Evolutionary conservation across 2,113 vertebrate genomes (phyloP), one percentile per base, ranked within the genome.

Genomic region (Ursus arctos): DNA sequence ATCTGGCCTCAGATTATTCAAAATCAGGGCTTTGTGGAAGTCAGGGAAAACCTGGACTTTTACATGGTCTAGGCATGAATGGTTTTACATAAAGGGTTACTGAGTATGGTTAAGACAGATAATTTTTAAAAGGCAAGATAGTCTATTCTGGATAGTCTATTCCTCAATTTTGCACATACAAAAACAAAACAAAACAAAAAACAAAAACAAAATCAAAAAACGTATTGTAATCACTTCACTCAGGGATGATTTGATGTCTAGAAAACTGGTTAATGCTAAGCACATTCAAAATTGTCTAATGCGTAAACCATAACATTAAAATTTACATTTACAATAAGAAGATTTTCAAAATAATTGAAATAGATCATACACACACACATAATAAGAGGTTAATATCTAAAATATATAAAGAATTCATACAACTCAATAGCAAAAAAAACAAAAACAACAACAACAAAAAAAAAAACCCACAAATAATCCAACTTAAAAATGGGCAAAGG

Each of bases 1-100:
- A 97, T 89, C 71, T 91, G 59, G 43, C 31, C 57, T 90, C 74
- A 67, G 40, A 74, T 74, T 96, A 93, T 87, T 96, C 80, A 88
- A 94, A 96, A 93, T 69, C 51, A 40, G 74, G 40, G n/a, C 87
- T 92, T 69, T 77, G 7, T 57, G 3, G 69, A 94, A 94, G 31
- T 74, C 49, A 40, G 24, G 9, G 31, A 43, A 88, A 95, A 51
- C 10, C 11, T 81, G 53, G 43, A 90, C 31, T 83, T 82, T 96
- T 85, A 89, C 26, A 63, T 3, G 89, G 28, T 22, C 19, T 33
- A 63, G 12, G 4, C 49, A 84, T 76, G 61, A 95, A 89, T 91
- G 8, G 51, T 28, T 96, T 55, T 79, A 24, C 16, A 90, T 94
- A 47, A 90, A 65, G 59, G 16, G 6, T 84, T 79, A 83, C 36